Evolutionary conservation across 2,113 vertebrate species (phyloP).

Genomic region (Catharus bicknelli): DNA sequence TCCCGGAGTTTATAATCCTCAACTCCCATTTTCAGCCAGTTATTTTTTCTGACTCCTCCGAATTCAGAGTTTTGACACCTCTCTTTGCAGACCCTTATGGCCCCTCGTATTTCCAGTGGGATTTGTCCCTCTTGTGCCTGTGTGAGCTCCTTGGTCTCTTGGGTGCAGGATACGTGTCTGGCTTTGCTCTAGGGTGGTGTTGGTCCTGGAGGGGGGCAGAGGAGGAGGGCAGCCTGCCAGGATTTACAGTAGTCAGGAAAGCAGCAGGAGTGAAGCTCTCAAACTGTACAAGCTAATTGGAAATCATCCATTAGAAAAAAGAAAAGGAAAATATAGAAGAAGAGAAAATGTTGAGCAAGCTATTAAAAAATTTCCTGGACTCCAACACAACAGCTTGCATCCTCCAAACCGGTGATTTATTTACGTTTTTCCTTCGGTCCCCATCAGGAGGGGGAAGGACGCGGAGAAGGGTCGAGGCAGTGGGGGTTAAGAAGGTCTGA

Average conservation of each 20-base stretch:
- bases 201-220: constrained; percentile 3
- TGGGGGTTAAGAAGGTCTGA: constrained; percentile 42
- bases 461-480: background rate
- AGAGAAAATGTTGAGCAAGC: background rate
- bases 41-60: background rate
- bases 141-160: background rate
- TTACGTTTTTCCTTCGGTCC: background rate
- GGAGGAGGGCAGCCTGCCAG: constrained; percentile 14
- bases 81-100: background rate
- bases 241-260: constrained; percentile 34
- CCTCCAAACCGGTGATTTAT: background rate
- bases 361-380: background rate
- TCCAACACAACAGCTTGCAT: background rate
- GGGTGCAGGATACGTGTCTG: background rate
- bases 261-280: background rate
- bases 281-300: background rate
- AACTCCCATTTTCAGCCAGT: background rate
- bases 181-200: background rate
- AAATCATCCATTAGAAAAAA: background rate
- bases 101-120: background rate
- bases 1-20: background rate
- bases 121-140: rapidly evolving
- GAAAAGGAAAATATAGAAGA: background rate
- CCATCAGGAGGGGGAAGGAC: background rate
- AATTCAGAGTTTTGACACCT: background rate